Evolutionary conservation across 1,140 invertebrate species (phyloP).

Genomic region (Drosophila subobscura): DNA sequence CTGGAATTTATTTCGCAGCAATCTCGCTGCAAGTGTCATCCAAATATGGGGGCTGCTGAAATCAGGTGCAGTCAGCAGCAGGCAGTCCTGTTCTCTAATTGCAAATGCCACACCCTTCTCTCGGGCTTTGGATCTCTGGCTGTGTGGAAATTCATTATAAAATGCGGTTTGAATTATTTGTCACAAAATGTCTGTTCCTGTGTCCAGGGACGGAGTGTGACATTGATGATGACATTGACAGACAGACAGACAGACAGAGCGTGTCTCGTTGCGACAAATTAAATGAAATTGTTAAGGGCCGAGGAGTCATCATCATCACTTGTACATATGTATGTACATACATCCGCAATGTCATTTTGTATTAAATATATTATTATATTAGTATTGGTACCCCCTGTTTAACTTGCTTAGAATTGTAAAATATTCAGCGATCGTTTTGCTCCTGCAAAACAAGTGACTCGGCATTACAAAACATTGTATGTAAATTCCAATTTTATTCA

Average conservation of each 20-base stretch:
- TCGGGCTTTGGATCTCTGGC: constrained; percentile 4
- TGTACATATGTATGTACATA: background rate
- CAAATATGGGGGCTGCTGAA: constrained; percentile 13
- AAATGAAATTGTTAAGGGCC: constrained; percentile 77
- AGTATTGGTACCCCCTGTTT: background rate
- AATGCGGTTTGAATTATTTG: constrained; percentile 78
- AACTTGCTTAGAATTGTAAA: background rate
- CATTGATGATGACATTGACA: constrained; percentile 78
- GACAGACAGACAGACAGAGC: constrained; percentile 49
- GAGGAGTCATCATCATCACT: constrained; percentile 33
- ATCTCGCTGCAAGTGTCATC: constrained; percentile 32
- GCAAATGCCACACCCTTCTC: constrained; percentile 11
- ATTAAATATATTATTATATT: constrained; percentile 68
- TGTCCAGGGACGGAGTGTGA: constrained; percentile 45
- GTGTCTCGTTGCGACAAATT: constrained; percentile 50
- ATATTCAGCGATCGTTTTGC: constrained; percentile 33
- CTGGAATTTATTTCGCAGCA: constrained; percentile 59
- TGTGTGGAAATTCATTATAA: constrained; percentile 69
- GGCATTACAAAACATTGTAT: too few species aligned
- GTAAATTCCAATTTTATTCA: constrained; percentile 1
- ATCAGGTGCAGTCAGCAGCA: constrained; percentile 36
- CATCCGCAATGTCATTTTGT: constrained; percentile 17
- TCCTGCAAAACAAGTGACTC: too few species aligned
- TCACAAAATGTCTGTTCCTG: constrained; percentile 57
- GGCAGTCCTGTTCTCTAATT: constrained; percentile 3